These are phyloP conservation scores for Gastracanthus pulcherrimus DNA, from an alignment of 2,888 invertebrate genomes.

Conservation along the genomic window DNA sequence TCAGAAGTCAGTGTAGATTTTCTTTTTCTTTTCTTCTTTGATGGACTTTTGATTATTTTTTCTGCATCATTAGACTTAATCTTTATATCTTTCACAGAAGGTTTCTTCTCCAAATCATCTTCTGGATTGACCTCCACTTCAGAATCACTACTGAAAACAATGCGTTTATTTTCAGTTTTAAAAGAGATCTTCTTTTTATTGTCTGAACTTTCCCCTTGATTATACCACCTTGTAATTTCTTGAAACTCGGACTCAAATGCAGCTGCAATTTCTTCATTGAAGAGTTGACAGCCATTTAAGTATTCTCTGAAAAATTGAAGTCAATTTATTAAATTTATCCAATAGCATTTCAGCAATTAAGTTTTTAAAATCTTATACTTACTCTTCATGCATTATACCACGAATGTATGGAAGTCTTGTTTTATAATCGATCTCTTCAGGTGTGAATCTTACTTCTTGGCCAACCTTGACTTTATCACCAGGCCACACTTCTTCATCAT, in stretches of 20 bases:
- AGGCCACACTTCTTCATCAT: constrained; percentile 79
- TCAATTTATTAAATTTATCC: neutral
- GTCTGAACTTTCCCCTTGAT: neutral
- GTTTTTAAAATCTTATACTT: constrained; percentile 52
- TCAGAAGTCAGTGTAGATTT: neutral
- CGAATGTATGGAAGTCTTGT: constrained; percentile 83
- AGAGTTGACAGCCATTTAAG: constrained; percentile 62
- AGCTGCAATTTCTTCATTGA: constrained; percentile 48
- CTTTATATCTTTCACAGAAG: constrained; percentile 14
- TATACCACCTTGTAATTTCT: constrained; percentile 12
- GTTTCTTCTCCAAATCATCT: constrained; percentile 22
- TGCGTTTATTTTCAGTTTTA: constrained; percentile 44
- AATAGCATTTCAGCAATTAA: neutral
- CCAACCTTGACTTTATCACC: constrained; percentile 80
- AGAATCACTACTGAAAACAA: constrained; percentile 47
- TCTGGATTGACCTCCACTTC: constrained; percentile 35
- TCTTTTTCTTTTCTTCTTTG: constrained; percentile 34
- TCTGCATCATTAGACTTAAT: constrained; percentile 10
- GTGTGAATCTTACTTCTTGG: constrained; percentile 81
- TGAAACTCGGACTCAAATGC: constrained; percentile 46
- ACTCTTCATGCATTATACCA: constrained; percentile 81
- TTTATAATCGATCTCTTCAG: constrained; percentile 81
- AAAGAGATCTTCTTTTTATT: neutral
- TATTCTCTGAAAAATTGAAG: constrained; percentile 63
- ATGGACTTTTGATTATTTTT: neutral